phyloP scores from a whole-genome alignment of 2,797 vertebrate species.

The Hapalemur alaotrensis region DNA sequence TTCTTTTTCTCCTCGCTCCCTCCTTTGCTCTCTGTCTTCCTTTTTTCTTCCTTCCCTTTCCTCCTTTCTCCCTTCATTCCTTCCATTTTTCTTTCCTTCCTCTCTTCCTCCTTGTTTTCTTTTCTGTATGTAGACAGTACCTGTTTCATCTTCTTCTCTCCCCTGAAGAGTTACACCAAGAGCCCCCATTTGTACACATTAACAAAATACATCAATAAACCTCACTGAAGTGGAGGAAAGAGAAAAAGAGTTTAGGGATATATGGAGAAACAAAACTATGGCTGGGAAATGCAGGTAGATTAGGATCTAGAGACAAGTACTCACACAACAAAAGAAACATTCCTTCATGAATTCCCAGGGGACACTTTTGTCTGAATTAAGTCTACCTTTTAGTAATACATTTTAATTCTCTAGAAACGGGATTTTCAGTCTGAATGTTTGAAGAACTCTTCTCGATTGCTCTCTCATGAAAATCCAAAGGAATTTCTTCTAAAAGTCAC shows the following conservation, averaged over 20 bases:
- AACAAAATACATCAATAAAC: not conserved
- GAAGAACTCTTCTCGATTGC: not conserved
- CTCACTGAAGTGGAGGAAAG: not conserved
- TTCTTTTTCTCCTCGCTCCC: not conserved
- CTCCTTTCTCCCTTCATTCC: too few relatives aligned
- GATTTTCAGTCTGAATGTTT: not conserved
- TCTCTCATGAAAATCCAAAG: not conserved
- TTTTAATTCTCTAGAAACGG: conserved; percentile 14
- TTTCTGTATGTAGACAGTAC: not conserved
- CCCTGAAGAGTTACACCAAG: conserved; percentile 17
- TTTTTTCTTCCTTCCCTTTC: not conserved
- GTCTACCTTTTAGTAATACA: not conserved
- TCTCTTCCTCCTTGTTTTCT: not conserved
- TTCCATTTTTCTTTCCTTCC: not conserved
- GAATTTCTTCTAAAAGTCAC: not conserved
- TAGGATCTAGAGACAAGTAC: not conserved
- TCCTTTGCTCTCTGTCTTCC: not conserved
- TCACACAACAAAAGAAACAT: not conserved
- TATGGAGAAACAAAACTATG: not conserved
- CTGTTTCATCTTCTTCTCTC: not conserved
- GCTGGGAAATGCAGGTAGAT: not conserved
- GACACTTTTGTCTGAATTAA: not conserved
- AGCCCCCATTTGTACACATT: not conserved
- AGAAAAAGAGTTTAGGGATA: not conserved
- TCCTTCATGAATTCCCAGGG: not conserved